Base-by-base conservation (phyloP, 2,113 vertebrate genomes). In the Diadophis punctatus region DNA sequence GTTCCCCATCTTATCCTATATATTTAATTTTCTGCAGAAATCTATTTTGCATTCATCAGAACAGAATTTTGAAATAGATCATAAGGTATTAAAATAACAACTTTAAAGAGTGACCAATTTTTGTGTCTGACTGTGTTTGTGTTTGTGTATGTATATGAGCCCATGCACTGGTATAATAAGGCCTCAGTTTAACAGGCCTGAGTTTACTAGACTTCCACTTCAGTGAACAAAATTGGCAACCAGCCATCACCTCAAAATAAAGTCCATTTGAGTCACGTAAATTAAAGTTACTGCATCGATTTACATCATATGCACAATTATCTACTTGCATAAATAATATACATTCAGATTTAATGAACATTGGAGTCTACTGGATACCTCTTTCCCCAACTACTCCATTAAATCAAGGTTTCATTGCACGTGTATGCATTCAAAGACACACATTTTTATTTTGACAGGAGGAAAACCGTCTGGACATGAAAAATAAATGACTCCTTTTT, bases 401-500 rank as follows among this genome's bases (percentile, higher is more conserved):
- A 49, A 49, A 30, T 48, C 85, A 86, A 30, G 22, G 46, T 49
- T 86, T 48, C 23, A 86, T 39, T 51, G 25, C 27, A 49, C 30
- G 25, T 49, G 4, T 49, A 51, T 12, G 27, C 7, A 3, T 63
- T 48, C 18, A 88, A 88, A 80, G 48, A 30, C 11, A 87, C 46
- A 18, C 56, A 14, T 84, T 89, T 88, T 84, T 34, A 48, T 52
- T 63, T 92, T 92, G 87, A 39, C 39, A 89, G 18, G 23, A 92
- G 51, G 46, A 92, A 88, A 80, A 88, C 25, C n/a, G 46, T 39
- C 34, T 74, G 88, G 49, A 88, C 88, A 87, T 88, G 51, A 88
- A 39, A 88, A 88, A 88, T 88, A 55, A 92, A 92, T 55, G 48
- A 52, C 34, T 58, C 39, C 1, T 25, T 92, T 92, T 88, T 92